Evolutionary conservation across 2,113 vertebrate genomes (phyloP), one percentile per base, ranked within the genome.

Genomic region (Chloropsis cyanopogon): DNA sequence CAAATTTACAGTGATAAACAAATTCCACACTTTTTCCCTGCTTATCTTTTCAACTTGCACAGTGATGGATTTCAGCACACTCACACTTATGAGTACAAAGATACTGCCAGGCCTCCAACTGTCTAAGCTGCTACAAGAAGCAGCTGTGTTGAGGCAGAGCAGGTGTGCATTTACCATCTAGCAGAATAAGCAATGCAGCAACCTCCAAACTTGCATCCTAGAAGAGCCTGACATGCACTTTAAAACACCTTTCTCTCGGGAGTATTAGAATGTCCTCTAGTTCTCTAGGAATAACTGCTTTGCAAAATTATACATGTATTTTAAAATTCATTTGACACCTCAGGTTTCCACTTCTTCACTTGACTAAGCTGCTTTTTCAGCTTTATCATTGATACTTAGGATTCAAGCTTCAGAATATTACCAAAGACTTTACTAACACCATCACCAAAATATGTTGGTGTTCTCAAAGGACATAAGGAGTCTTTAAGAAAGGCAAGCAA

Each of bases 21-120:
- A 77, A 64, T 42, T 39, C 24, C 24, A 68, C 8, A 5, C 12
- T 90, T 66, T 49, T 57, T 46, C 85, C 47, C 52, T 54, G 33
- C 35, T 78, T 50, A 84, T 10, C n/a, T 37, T 95, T 90, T 61
- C 10, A 46, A 41, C 61, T 44, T 59, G 47, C 47, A 33, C 15
- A 66, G n/a, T 0, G 0, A 53, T 0, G 29, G 52, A 59, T 91
- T 66, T 66, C 82, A 66, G 52, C 14, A 15, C 33, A 50, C 35
- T 78, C 65, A 53, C 8, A 25, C 29, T 82, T 76, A 28, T 2
- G 44, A 72, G 26, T 26, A 50, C 4, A 65, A 31, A 83, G 61
- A 77, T 31, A 50, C 26, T 87, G 44, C 28, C 42, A 87, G 33
- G 60, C n/a, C 47, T 77, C 46, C 24, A 63, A 71, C 33, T 49